Base-by-base conservation (phyloP, 2,797 vertebrate genomes). In the Syngnathus rostellatus region DNA sequence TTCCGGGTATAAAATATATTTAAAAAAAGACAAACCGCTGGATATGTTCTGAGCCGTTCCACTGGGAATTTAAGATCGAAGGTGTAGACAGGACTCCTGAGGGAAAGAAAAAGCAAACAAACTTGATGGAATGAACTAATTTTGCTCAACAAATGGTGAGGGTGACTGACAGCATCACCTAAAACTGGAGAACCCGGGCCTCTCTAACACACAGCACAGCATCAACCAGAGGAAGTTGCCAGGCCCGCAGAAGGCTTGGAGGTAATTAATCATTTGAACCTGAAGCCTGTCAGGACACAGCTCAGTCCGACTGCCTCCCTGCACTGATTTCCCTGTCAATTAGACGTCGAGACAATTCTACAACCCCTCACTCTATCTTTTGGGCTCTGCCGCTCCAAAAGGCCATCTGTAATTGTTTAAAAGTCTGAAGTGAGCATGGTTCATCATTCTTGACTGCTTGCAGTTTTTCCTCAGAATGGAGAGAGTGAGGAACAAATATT, bases 231-330 rank as follows among this genome's bases (percentile, higher is more conserved):
- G 94, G 94, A 98, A 97, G 92, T 90, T 91, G 92, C 91, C 93
- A 90, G 83, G 75, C 91, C 87, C 83, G 81, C 81, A 85, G 92
- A 90, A 91, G 82, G 86, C 87, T 86, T 65, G 5, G 8, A 82
- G 77, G 95, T 94, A 95, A 98, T 98, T 97, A 98, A 98, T 98
- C 96, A 98, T 94, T 76, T 83, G 81, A 88, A 82, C 83, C 85
- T 89, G 89, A 94, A 90, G 89, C 90, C 92, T 97, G 95, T 98
- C 96, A 98, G 90, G 93, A 90, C 84, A 88, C 84, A 4, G 64
- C 84, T 83, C 77, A 75, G 79, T 78, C 76, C 48, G 75, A 78
- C 73, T 82, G 74, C 85, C 90, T 86, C 92, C 90, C 91, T 88
- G 86, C 84, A 85, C 92, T 92, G 93, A 94, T 92, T 89, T 87